Conservation (phyloP, 2,888 invertebrate genomes). For the Scelioninae gen. 2 region DNA sequence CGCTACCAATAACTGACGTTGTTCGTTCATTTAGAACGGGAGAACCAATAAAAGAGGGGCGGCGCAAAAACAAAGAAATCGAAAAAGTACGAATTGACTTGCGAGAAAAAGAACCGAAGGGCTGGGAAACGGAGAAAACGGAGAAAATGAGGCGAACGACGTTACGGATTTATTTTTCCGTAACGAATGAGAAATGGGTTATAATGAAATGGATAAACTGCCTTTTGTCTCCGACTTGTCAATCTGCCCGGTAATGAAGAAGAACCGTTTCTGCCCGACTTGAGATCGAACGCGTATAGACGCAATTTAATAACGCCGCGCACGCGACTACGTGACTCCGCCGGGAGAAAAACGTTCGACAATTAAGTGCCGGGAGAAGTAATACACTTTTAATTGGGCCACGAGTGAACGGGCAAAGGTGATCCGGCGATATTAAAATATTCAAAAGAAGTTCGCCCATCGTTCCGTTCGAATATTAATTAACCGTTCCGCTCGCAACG, state of each 20-base stretch:
- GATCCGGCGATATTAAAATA: constrained; percentile 43
- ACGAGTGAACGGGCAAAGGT: constrained; percentile 4
- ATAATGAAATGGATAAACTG: constrained; percentile 63
- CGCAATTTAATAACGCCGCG: constrained; percentile 20
- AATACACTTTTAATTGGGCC: constrained; percentile 14
- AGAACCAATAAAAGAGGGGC: background rate
- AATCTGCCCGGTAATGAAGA: constrained; percentile 30
- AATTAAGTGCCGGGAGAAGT: constrained; percentile 18
- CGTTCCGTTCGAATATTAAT: constrained; percentile 34
- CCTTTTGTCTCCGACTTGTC: constrained; percentile 55
- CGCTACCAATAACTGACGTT: constrained; percentile 65
- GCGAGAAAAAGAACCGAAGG: constrained; percentile 41
- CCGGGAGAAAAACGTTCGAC: constrained; percentile 2
- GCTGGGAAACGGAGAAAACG: constrained; percentile 1
- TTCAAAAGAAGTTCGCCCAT: constrained; percentile 44
- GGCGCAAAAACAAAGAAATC: constrained; percentile 17
- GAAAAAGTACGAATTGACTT: constrained; percentile 66
- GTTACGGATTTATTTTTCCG: constrained; percentile 67
- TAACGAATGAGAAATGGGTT: constrained; percentile 63
- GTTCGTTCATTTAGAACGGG: constrained; percentile 10
- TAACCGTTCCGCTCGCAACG: background rate
- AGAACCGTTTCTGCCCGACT: constrained; percentile 8
- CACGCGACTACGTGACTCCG: constrained; percentile 8
- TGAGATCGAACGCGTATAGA: constrained; percentile 15
- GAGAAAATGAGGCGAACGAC: constrained; percentile 48